Conservation (phyloP, 1,140 invertebrate genomes). For the Fopius arisanus region DNA sequence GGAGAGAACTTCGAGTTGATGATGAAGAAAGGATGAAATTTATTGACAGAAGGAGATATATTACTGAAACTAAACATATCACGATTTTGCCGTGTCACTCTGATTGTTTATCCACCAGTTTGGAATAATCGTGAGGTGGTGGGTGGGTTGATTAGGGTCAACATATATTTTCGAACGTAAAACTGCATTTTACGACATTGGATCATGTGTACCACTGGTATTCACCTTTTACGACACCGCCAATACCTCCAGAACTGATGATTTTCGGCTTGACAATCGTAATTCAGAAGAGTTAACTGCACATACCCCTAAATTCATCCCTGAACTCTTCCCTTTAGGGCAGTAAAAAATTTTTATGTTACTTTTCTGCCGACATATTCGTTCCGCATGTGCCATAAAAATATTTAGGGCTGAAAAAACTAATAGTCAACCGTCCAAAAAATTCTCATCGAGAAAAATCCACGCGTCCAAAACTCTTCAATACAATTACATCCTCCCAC, state of each 20-base stretch:
- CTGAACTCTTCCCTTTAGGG: neutral
- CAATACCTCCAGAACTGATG: neutral
- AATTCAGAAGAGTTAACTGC: neutral
- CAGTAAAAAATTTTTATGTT: neutral
- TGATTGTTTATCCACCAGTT: neutral
- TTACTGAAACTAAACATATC: neutral
- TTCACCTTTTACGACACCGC: neutral
- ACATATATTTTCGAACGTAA: neutral
- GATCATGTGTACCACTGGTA: neutral
- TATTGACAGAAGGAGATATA: neutral
- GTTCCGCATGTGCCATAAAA: neutral
- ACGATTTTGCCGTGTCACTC: neutral
- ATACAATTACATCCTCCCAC: no score
- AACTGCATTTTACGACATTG: slow-evolving; percentile 1
- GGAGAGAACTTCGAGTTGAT: neutral
- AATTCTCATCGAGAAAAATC: no score
- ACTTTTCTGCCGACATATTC: neutral
- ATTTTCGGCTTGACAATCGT: neutral
- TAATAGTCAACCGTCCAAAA: no score
- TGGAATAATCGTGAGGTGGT: neutral
- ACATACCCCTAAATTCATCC: neutral
- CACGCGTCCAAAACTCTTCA: no score
- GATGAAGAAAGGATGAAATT: neutral
- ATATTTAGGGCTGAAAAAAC: neutral
- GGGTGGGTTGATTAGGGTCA: neutral